phyloP scores from a whole-genome alignment of 1,140 invertebrate species.

The Procambarus virginalis region DNA sequence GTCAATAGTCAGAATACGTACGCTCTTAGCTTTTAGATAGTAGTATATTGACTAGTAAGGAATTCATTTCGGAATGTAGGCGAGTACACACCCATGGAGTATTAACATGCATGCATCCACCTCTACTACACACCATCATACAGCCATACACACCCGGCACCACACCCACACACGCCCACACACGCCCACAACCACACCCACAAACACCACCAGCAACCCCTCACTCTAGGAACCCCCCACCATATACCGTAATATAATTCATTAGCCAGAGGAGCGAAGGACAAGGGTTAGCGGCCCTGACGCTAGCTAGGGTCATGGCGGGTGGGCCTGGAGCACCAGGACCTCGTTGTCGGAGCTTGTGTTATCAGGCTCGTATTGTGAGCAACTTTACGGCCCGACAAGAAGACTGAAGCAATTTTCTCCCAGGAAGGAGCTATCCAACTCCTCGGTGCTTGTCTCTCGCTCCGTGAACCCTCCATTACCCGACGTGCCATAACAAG shows the following conservation, averaged over 20 bases:
- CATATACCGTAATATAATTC: background rate
- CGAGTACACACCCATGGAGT: too few species aligned
- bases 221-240: background rate
- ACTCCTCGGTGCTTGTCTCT: too few species aligned
- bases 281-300: background rate
- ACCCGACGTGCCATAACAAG: too few species aligned
- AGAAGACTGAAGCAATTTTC: background rate
- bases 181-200: background rate
- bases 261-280: background rate
- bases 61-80: too few species aligned
- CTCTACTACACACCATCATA: too few species aligned
- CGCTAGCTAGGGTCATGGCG: background rate
- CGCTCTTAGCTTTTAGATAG: too few species aligned
- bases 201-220: background rate
- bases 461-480: too few species aligned
- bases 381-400: background rate
- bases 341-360: background rate
- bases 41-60: too few species aligned
- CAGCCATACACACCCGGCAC: too few species aligned
- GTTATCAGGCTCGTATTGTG: background rate
- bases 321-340: background rate
- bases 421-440: too few species aligned
- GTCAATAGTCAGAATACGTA: too few species aligned
- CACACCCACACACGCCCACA: background rate
- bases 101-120: too few species aligned